Percentiles rank a stretch among this genome's conserved stretches.
Conservation (phyloP, 1,140 invertebrate genomes). For the Chionoecetes opilio region DNA sequence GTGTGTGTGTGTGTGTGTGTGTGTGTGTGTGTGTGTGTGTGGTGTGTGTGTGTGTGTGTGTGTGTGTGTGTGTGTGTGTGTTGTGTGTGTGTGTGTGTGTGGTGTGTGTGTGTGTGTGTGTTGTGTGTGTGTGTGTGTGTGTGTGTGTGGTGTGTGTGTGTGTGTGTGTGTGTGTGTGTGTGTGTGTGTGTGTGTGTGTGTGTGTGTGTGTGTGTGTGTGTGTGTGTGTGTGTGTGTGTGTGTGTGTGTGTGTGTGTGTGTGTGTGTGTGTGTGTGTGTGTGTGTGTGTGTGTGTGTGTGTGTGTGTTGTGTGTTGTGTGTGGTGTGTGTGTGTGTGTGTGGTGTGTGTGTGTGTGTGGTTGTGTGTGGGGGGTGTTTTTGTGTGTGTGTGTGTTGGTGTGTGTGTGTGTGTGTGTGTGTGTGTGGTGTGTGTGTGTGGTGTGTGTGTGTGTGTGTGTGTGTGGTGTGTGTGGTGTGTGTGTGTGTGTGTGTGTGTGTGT, state of each 20-base stretch:
- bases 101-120: slow-evolving; percentile 41
- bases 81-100: background rate
- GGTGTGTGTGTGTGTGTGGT: slow-evolving; percentile 17
- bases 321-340: slow-evolving; percentile 35
- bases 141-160: background rate
- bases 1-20: slow-evolving; percentile 35
- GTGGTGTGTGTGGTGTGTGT: too few relatives aligned
- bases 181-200: slow-evolving; percentile 28
- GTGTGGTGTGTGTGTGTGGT: background rate
- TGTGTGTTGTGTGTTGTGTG: background rate
- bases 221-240: slow-evolving; percentile 47
- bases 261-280: slow-evolving; percentile 41
- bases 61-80: slow-evolving; percentile 45
- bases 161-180: slow-evolving; percentile 36
- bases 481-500: too few relatives aligned
- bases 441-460: too few relatives aligned
- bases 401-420: slow-evolving; percentile 44
- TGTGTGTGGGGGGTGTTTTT: too few relatives aligned
- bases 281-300: slow-evolving; percentile 45
- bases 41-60: slow-evolving; percentile 10
- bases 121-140: slow-evolving; percentile 44
- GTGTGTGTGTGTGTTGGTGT: slow-evolving; percentile 36
- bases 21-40: slow-evolving; percentile 32
- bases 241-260: background rate
- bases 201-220: slow-evolving; percentile 23